A percentile compares a stretch with the other conserved stretches of the same genome.
These are phyloP conservation scores for Dasypolia templi DNA, from an alignment of 2,888 invertebrate genomes.

Conservation along the genomic window DNA sequence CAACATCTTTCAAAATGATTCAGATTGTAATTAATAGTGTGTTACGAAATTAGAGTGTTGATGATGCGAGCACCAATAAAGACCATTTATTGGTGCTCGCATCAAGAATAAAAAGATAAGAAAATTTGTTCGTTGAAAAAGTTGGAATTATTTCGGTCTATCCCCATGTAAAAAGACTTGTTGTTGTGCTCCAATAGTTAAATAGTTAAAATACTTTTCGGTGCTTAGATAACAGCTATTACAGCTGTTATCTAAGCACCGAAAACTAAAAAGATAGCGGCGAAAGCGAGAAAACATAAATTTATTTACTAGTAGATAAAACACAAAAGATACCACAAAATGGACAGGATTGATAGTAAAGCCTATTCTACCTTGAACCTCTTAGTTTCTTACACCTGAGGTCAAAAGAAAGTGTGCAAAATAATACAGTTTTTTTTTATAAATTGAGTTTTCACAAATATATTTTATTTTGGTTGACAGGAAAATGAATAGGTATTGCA, in stretches of 20 bases:
- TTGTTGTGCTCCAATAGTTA: background rate
- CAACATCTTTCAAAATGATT: too few relatives aligned
- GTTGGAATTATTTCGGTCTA: background rate
- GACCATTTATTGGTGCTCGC: too few relatives aligned
- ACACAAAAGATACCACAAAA: constrained; percentile 25
- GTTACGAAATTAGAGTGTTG: too few relatives aligned
- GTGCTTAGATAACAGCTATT: constrained; percentile 9
- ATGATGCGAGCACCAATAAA: too few relatives aligned
- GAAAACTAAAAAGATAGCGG: background rate
- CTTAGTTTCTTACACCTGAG: constrained; percentile 43
- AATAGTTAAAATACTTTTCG: too few relatives aligned
- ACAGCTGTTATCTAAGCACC: constrained; percentile 8
- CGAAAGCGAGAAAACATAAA: constrained; percentile 35
- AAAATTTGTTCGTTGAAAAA: background rate
- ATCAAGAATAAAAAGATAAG: background rate
- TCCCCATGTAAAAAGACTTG: background rate
- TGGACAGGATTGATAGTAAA: constrained; percentile 53
- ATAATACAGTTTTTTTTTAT: background rate
- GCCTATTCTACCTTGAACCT: constrained; percentile 53
- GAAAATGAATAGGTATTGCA: constrained; percentile 13
- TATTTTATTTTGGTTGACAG: constrained; percentile 5
- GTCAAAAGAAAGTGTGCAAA: constrained; percentile 11
- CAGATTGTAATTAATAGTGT: too few relatives aligned
- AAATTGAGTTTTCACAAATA: background rate
- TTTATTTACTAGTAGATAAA: constrained; percentile 48